Conservation (phyloP, 2,113 vertebrate species). For the Ptilonorhynchus violaceus region DNA sequence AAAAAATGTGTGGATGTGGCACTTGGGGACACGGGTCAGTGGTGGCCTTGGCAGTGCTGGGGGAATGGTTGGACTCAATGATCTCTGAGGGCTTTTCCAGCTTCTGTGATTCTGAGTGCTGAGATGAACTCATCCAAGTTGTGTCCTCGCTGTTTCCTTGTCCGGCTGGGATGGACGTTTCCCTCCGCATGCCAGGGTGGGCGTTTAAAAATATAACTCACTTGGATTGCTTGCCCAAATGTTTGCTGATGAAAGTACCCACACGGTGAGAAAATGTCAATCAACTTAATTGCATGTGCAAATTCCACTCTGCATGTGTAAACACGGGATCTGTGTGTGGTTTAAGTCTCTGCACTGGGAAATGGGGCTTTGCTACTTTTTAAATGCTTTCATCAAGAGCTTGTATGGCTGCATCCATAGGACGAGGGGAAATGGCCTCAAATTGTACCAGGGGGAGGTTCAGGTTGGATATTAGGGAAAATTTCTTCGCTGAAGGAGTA, state of each 20-base stretch:
- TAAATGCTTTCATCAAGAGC: neutral
- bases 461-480: neutral
- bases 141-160: neutral
- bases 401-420: neutral
- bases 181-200: neutral
- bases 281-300: slow-evolving; percentile 63
- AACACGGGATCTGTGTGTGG: neutral
- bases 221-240: slow-evolving; percentile 43
- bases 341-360: neutral
- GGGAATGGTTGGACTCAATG: neutral
- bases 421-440: neutral
- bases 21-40: neutral
- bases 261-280: slow-evolving; percentile 31
- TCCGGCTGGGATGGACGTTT: neutral
- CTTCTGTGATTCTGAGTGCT: neutral
- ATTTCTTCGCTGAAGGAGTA: neutral
- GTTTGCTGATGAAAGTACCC: slow-evolving; percentile 42
- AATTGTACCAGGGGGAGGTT: neutral
- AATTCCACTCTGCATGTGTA: slow-evolving; percentile 51
- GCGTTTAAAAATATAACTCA: slow-evolving; percentile 20
- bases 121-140: neutral
- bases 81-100: neutral
- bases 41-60: neutral
- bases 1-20: accelerated
- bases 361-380: neutral